Evolutionary conservation across 92 coral and sea anemone genomes (phyloP).

Genomic region (Palythoa heliodiscus): DNA sequence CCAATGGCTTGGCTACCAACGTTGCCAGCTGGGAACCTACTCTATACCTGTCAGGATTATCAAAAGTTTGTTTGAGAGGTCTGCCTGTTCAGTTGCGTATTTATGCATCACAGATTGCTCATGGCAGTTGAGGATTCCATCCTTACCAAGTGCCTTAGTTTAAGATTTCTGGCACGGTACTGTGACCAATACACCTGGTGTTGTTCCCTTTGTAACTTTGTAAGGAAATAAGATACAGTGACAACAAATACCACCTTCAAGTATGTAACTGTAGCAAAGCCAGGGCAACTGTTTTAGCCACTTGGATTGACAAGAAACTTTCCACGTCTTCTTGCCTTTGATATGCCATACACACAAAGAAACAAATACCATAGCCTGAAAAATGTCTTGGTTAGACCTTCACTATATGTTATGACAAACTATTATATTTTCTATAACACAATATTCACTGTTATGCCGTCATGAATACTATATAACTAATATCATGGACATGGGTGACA

Average conservation of each 20-base stretch:
- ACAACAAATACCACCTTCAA: constrained; percentile 62
- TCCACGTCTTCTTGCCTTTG: constrained; percentile 62
- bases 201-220: constrained; percentile 54
- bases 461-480: constrained; percentile 29
- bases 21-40: constrained; percentile 59
- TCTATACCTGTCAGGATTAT: constrained; percentile 60
- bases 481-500: too few relatives aligned
- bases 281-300: constrained; percentile 59
- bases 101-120: constrained; percentile 51
- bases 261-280: constrained; percentile 62
- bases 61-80: constrained; percentile 58
- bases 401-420: constrained; percentile 42
- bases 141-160: constrained; percentile 57
- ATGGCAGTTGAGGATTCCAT: constrained; percentile 57
- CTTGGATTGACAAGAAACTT: constrained; percentile 56
- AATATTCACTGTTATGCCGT: constrained; percentile 54
- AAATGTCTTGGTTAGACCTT: constrained; percentile 57
- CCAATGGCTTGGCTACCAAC: constrained; percentile 48
- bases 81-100: constrained; percentile 56
- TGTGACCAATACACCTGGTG: constrained; percentile 62
- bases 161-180: constrained; percentile 50
- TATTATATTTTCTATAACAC: constrained; percentile 59
- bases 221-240: constrained; percentile 55
- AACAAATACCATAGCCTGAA: constrained; percentile 49
- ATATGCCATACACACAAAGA: constrained; percentile 43